These are phyloP conservation scores for Acanthosepion lycidas DNA, from an alignment of 2,888 invertebrate species.

Conservation along the genomic window DNA sequence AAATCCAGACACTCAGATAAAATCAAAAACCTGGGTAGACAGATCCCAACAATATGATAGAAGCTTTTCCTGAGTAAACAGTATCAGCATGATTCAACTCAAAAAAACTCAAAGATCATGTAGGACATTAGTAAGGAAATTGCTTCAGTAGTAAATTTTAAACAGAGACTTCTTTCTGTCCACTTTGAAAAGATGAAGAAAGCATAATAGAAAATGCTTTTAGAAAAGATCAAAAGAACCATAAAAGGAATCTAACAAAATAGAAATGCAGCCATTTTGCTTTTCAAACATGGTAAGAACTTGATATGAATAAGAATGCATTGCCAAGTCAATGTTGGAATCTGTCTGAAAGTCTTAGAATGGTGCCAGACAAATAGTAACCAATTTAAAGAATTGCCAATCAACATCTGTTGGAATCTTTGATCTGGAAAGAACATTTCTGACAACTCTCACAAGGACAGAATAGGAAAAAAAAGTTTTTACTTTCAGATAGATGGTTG, in stretches of 20 bases:
- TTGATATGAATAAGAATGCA: neutral
- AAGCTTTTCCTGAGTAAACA: too few species aligned
- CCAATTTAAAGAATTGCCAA: neutral
- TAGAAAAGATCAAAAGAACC: neutral
- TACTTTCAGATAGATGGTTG: neutral
- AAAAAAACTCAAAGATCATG: too few species aligned
- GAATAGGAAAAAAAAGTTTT: neutral
- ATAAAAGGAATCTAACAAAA: neutral
- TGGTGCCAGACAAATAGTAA: neutral
- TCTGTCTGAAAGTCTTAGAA: neutral
- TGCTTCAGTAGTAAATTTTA: neutral
- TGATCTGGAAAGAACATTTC: neutral
- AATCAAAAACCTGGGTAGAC: too few species aligned
- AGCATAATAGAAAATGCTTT: neutral
- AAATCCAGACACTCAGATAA: too few species aligned
- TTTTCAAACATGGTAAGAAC: neutral
- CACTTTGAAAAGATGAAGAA: neutral
- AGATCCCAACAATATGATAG: too few species aligned
- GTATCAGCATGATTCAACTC: too few species aligned
- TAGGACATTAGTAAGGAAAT: neutral
- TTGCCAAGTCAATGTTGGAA: neutral
- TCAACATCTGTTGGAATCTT: neutral
- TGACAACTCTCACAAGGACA: neutral
- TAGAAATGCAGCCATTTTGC: neutral
- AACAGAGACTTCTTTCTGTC: neutral